Evolutionary conservation across 2,797 vertebrate species (phyloP), one percentile per base, ranked within the genome.

Genomic region (Sarcoramphus papa): DNA sequence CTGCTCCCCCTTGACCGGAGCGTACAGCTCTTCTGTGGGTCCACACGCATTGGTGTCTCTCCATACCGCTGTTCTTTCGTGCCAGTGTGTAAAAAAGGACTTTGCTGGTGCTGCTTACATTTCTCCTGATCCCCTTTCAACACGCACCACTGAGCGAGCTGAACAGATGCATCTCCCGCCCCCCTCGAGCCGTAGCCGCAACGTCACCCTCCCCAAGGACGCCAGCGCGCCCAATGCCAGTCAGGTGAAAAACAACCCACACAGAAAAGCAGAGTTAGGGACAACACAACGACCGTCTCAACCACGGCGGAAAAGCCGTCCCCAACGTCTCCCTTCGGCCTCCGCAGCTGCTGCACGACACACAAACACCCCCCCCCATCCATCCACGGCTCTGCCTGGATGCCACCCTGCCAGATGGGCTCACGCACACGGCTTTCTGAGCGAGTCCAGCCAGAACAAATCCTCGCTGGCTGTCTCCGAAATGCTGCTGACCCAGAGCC

Each of bases 41-140:
- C 60, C 19, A 0, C 3, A 3, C 57, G 0, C 21, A 0, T 0
- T 1, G 2, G 0, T 1, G 19, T 0, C 19, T 10, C 80, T 33
- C 89, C 77, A 4, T 7, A 17, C 20, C 0, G 3, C 14, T 10
- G 25, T 7, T 60, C 60, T 28, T 13, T 3, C 27, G 3, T 6
- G 24, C 53, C 43, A 35, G 35, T 15, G 3, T 0, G n/a, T 1
- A 1, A 30, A 31, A 2, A 37, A 53, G 20, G 69, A 25, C 20
- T 63, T 25, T 6, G 25, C 43, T 62, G 78, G n/a, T 41, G 60
- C 70, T 43, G n/a, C 65, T 51, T 9, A 17, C 6, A 0, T 14
- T 47, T 43, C 67, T 50, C 56, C 50, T 22, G 56, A 12, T 12
- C 28, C 43, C 50, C 31, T 65, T 25, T 16, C 35, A 45, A 14